Evolutionary conservation across 2,797 vertebrate genomes (phyloP).

Genomic region (Megaceryle alcyon): DNA sequence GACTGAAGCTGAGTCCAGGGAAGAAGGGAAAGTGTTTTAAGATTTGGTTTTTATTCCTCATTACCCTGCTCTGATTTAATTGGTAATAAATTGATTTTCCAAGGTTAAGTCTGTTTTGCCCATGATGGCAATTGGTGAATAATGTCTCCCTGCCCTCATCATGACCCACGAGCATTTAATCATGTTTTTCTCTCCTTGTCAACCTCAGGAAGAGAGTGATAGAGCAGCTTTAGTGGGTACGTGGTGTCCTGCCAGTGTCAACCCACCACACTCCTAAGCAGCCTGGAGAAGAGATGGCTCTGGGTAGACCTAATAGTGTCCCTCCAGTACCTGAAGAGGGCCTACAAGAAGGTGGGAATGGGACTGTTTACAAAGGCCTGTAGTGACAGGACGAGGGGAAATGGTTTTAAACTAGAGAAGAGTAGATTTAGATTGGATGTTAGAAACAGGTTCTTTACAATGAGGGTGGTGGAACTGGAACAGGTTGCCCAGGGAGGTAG

Average conservation of each 20-base stretch:
- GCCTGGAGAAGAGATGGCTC: no score
- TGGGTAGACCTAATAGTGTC: no score
- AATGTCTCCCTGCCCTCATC: neutral
- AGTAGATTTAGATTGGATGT: no score
- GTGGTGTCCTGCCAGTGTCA: neutral
- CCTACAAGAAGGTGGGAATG: no score
- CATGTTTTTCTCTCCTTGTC: neutral
- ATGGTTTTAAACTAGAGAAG: no score
- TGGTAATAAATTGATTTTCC: neutral
- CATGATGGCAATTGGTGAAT: fast-evolving
- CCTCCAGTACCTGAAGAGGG: no score
- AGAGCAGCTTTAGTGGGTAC: neutral
- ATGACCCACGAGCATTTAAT: fast-evolving
- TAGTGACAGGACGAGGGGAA: no score
- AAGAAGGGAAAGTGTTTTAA: neutral
- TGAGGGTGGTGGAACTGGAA: no score
- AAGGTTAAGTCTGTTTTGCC: neutral
- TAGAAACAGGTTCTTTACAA: no score
- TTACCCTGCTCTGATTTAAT: neutral
- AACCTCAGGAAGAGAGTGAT: neutral
- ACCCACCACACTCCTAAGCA: neutral
- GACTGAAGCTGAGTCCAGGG: neutral
- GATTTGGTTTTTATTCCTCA: neutral
- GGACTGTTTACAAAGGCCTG: no score
- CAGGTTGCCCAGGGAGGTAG: no score